Conservation (phyloP, 2,888 invertebrate genomes). For the Philhelius pedissequus region DNA sequence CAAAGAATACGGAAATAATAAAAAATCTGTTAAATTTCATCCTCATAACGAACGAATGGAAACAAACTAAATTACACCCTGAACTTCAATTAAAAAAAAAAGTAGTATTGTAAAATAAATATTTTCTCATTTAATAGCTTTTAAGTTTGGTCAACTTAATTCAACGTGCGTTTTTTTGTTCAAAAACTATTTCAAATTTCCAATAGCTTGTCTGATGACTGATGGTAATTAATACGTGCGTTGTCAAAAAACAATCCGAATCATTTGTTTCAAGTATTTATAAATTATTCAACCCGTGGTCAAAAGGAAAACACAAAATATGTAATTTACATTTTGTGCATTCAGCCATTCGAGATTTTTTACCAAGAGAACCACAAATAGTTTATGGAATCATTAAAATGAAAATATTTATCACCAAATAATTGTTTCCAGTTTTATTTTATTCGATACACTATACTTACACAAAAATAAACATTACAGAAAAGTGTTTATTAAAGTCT, state of each 20-base stretch:
- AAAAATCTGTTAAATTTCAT: not conserved
- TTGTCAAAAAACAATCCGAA: not conserved
- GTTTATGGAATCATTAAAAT: not conserved
- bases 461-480: not conserved
- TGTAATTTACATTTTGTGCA: not conserved
- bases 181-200: not conserved
- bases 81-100: not conserved
- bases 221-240: not conserved
- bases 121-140: rapidly evolving
- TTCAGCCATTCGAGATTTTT: not conserved
- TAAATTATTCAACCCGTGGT: not conserved
- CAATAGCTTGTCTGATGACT: not conserved
- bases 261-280: not conserved
- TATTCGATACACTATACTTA: not conserved
- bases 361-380: not conserved
- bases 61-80: not conserved
- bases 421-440: not conserved
- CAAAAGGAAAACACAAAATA: not conserved
- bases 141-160: not conserved
- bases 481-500: not conserved
- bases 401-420: not conserved
- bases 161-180: not conserved
- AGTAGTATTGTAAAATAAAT: too few relatives aligned
- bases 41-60: not conserved
- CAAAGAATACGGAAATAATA: not conserved